Base-by-base conservation (phyloP, 1,140 invertebrate genomes). In the Coenobita brevimanus region DNA sequence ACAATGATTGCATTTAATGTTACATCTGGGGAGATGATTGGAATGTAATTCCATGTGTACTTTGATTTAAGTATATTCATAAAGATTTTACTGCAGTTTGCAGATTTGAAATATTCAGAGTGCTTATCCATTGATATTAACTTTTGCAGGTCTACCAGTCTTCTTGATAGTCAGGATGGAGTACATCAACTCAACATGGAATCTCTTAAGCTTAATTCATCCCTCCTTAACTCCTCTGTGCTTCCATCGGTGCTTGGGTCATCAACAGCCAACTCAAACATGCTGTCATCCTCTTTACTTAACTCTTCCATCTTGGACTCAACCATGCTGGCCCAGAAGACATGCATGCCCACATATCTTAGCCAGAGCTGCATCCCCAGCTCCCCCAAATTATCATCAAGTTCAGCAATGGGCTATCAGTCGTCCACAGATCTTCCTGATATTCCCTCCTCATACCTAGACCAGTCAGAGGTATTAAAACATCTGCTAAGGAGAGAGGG, bases 401-500 rank as follows among this genome's bases (percentile, higher is more conserved):
- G 75, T 50, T 41, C 86, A 50, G 64, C 90, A 92, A 89, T 91
- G 91, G 50, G 92, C 92, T 80, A 93, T 62, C 91, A 92, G 3
- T 88, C 92, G 92, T 94, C 94, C 76, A 94, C 96, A 92, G 96
- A 97, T 93, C 96, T 97, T 89, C 96, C 95, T 0, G 96, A 96
- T 92, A 97, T 97, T 91, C 96, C 96, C 24, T 96, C 96, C 91
- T 96, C 97, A 93, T 97, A 96, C 92, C 93, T 97, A 2, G 96
- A 95, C 92, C 96, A 97, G 91, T 96, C 96, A 30, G 94, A 94
- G 91, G 96, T 97, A n/a, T 92, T 97, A 89, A 97, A 97, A 93
- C 96, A 97, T 93, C 93, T 97, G 79, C 96, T 96, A 1, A 96
- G 96, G 92, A 96, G 97, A 92, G 96, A 96, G 54, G 81, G 73